Evolutionary conservation across 2,113 vertebrate species (phyloP), one percentile per base, ranked within the genome.

Genomic region (Cephalopholis sonnerati): DNA sequence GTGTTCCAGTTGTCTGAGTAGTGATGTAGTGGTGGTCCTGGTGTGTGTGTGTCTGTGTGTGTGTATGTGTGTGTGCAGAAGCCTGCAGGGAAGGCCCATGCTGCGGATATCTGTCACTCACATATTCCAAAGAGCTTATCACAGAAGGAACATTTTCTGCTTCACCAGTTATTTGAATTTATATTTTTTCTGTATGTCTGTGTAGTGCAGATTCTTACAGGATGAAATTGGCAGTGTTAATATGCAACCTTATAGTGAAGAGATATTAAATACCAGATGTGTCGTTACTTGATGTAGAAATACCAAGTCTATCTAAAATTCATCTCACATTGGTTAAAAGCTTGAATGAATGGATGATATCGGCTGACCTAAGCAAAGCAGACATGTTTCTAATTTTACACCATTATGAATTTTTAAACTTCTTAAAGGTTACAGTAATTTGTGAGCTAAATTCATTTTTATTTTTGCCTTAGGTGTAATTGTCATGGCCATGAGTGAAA

Each of bases 81-180:
- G 85, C 87, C 78, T 90, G 79, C 82, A 81, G 89, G 79, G 84
- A 89, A 87, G 81, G 64, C 83, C 84, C 79, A 80, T 74, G 86
- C 89, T 88, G 91, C 9, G 74, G 84, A 86, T 92, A 93, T 93
- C 86, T 92, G 90, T 91, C 87, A 83, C 79, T 88, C 83, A 73
- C 73, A 73, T 76, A 85, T 89, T 91, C 77, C 81, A 79, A 87
- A 93, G 86, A 89, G 92, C 91, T 93, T 90, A 93, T 93, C 89
- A 87, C 90, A 93, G 87, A 83, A 70, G 70, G 83, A 90, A 89
- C 87, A 82, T 89, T 87, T 91, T 91, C 86, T 85, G 91, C 92
- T 86, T 75, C 84, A 79, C 61, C 74, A 62, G 89, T 89, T 84
- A 77, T 88, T 90, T 87, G 83, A 92, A 89, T 84, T 79, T 83